Percentiles rank a stretch among this genome's conserved stretches.
These are phyloP conservation scores for Ypsolopha sequella DNA, from an alignment of 2,888 invertebrate genomes.

Conservation along the genomic window DNA sequence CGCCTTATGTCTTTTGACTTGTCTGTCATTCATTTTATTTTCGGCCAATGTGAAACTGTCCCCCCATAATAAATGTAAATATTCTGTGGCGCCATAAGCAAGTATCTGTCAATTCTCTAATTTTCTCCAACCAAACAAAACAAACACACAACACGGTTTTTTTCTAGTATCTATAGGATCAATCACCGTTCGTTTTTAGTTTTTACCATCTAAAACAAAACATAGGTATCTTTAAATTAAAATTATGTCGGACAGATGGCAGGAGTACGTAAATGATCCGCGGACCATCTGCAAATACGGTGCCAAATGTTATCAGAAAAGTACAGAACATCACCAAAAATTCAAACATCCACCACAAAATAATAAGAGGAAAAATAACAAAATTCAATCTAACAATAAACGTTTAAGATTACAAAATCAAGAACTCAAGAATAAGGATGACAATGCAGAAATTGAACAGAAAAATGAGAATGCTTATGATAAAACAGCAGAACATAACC, in stretches of 20 bases:
- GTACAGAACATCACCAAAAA: slow-evolving; percentile 77
- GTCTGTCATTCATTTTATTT: too few relatives aligned
- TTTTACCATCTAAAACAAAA: too few relatives aligned
- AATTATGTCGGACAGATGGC: slow-evolving; percentile 49
- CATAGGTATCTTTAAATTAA: background rate
- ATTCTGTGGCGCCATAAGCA: too few relatives aligned
- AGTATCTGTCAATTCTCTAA: too few relatives aligned
- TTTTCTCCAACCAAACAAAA: too few relatives aligned
- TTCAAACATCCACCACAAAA: slow-evolving; percentile 79
- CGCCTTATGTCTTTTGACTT: too few relatives aligned
- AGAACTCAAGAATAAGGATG: slow-evolving; percentile 11
- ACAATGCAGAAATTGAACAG: slow-evolving; percentile 14
- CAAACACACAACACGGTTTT: too few relatives aligned
- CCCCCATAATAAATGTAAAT: too few relatives aligned
- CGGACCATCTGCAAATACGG: slow-evolving; percentile 83
- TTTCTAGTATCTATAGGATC: too few relatives aligned
- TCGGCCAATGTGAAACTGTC: too few relatives aligned
- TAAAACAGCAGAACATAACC: background rate
- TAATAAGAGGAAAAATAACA: slow-evolving; percentile 23
- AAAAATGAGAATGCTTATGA: slow-evolving; percentile 7
- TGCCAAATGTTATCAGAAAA: slow-evolving; percentile 84
- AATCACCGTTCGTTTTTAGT: too few relatives aligned
- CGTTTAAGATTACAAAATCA: slow-evolving; percentile 30
- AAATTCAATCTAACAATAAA: slow-evolving; percentile 15
- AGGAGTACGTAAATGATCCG: slow-evolving; percentile 38